These are phyloP conservation scores for Eurois occulta DNA, from an alignment of 2,888 invertebrate genomes.

Conservation along the genomic window DNA sequence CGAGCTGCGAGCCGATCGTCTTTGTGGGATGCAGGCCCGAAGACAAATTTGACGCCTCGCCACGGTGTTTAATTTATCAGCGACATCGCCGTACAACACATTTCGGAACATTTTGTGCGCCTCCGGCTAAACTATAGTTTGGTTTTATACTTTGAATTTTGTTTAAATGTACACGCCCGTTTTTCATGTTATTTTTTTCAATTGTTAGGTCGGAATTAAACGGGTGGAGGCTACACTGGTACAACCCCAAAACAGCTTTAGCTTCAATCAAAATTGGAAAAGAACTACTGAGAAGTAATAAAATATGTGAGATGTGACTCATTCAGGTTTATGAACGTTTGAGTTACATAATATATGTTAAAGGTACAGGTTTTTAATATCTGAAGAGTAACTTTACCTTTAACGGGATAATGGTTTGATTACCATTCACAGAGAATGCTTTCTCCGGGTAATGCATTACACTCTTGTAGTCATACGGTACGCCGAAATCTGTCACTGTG, in stretches of 20 bases:
- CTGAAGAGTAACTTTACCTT: slow-evolving; percentile 72
- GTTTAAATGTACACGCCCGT: not conserved
- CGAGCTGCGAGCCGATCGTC: not conserved
- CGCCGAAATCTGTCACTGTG: slow-evolving; percentile 92
- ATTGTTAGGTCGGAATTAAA: too few species aligned
- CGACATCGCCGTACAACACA: not conserved
- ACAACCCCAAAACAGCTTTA: too few species aligned
- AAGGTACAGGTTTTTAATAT: not conserved
- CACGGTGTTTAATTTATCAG: not conserved
- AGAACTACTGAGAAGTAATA: too few species aligned
- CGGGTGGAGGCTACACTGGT: not conserved
- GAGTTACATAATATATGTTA: too few species aligned
- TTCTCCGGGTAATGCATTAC: slow-evolving; percentile 93
- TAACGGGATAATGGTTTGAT: slow-evolving; percentile 91
- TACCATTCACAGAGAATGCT: slow-evolving; percentile 93
- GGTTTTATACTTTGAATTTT: not conserved
- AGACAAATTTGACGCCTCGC: not conserved
- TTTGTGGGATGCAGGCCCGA: not conserved
- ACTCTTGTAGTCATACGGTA: slow-evolving; percentile 93
- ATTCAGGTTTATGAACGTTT: too few species aligned
- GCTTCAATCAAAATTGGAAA: too few species aligned
- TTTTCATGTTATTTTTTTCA: not conserved
- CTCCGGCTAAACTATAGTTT: not conserved
- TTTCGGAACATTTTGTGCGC: not conserved
- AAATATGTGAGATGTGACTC: too few species aligned